phyloP scores from a whole-genome alignment of 2,113 vertebrate genomes.

The Lasiurus borealis region DNA sequence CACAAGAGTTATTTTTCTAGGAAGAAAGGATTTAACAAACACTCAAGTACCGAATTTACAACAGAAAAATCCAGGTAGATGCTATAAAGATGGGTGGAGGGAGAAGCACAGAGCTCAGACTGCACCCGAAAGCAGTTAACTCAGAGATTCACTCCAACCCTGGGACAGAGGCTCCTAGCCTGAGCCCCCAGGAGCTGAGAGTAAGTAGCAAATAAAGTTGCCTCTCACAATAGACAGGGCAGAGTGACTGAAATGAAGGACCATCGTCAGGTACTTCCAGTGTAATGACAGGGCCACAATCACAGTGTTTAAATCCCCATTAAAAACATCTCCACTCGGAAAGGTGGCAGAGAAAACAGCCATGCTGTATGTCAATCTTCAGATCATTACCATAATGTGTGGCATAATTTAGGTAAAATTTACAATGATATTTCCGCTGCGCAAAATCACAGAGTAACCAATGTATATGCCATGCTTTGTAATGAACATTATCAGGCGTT shows the following conservation, averaged over 20 bases:
- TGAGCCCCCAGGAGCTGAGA: not conserved
- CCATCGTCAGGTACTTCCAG: not conserved
- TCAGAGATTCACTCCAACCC: not conserved
- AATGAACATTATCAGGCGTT: not conserved
- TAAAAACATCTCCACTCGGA: not conserved
- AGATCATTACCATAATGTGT: not conserved
- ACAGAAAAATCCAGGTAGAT: not conserved
- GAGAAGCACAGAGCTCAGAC: not conserved
- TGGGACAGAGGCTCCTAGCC: not conserved
- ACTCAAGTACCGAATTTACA: not conserved
- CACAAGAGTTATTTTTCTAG: not conserved
- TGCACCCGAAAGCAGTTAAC: not conserved
- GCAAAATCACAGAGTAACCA: not conserved
- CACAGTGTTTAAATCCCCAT: not conserved
- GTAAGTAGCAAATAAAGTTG: not conserved
- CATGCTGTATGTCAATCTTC: not conserved
- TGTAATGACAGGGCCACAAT: not conserved
- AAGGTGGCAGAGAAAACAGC: not conserved
- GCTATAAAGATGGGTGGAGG: not conserved
- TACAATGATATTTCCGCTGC: not conserved
- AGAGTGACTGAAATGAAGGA: not conserved
- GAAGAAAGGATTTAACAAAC: not conserved
- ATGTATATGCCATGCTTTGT: not conserved
- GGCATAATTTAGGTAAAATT: not conserved
- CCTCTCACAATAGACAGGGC: not conserved